Base-by-base conservation (phyloP, 1,140 invertebrate species). In the Amphibalanus amphitrite region DNA sequence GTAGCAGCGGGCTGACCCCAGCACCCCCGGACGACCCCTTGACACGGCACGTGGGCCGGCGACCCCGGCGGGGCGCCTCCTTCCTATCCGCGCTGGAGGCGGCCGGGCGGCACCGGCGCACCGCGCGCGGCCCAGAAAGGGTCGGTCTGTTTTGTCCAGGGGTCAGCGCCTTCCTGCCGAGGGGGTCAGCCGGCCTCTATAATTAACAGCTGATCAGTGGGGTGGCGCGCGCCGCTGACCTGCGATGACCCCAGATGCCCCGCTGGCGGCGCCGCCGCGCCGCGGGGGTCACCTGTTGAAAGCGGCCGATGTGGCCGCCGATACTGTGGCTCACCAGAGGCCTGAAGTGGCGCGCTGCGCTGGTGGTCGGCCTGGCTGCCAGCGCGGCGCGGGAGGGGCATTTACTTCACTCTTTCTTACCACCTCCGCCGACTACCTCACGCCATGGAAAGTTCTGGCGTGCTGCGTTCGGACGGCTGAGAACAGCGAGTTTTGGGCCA, bases 171-270 rank as follows among this genome's bases (percentile, higher is more conserved):
- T 59, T 13, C 47, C 47, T 59, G 47, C 20, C 13, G 47, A 59
- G 47, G 47, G 47, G 47, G 47, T 59, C 47, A 59, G 20, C 10
- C 47, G 47, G 47, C 10, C 13, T 59, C 47, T 59, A 59, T 59
- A 59, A 59, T 59, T 59, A 59, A 59, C 47, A 59, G 47, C 47
- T 59, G 47, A 59, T 59, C 47, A 59, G 47, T 59, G 47, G 47
- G 47, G 47, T 20, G 47, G 47, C 47, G 10, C 13, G 47, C 47
- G 47, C 13, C 13, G 13, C 47, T 59, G 47, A 59, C 47, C 47
- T 20, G 6, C 17, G 47, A 59, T 59, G 47, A 59, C 47, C 47
- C 47, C 47, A 59, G 47, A 59, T 59, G 47, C 47, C 10, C 1
- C 47, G 33, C 33, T 38, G 10, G 47, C 13, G 17, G 47, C 47